These are phyloP conservation scores for Timandra comae DNA, from an alignment of 2,888 invertebrate species.

Conservation along the genomic window DNA sequence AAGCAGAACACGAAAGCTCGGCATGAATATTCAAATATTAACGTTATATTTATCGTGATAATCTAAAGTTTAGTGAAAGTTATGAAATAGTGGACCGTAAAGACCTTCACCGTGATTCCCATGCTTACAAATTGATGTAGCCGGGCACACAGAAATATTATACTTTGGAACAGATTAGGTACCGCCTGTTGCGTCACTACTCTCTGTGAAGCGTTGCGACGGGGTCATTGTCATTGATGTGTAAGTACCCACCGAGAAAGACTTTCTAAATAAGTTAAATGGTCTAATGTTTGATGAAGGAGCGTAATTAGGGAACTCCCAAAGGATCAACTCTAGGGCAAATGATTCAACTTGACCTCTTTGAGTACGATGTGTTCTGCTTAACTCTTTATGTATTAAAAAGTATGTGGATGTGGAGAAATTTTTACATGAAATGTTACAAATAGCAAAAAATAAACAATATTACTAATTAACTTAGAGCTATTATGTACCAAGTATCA, in stretches of 20 bases:
- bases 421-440: too few species aligned
- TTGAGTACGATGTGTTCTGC: too few species aligned
- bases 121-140: slow-evolving; percentile 19
- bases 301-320: slow-evolving; percentile 3
- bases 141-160: slow-evolving; percentile 22
- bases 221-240: slow-evolving; percentile 41
- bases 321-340: too few species aligned
- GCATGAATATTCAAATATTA: too few species aligned
- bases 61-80: slow-evolving; percentile 4
- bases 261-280: slow-evolving; percentile 19
- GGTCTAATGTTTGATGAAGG: slow-evolving; percentile 10
- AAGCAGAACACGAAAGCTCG: too few species aligned
- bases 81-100: slow-evolving; percentile 16
- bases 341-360: too few species aligned
- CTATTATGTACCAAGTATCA: too few species aligned
- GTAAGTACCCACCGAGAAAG: slow-evolving; percentile 23
- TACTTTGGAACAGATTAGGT: slow-evolving; percentile 18
- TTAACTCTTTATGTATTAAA: too few species aligned
- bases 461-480: too few species aligned
- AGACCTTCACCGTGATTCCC: slow-evolving; percentile 19
- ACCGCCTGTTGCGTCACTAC: slow-evolving; percentile 27
- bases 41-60: not conserved
- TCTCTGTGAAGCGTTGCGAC: slow-evolving; percentile 28
- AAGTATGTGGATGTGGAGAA: too few species aligned
- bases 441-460: too few species aligned